phyloP scores from a whole-genome alignment of 1,140 invertebrate species.

The Zaprionus gabonicus region DNA sequence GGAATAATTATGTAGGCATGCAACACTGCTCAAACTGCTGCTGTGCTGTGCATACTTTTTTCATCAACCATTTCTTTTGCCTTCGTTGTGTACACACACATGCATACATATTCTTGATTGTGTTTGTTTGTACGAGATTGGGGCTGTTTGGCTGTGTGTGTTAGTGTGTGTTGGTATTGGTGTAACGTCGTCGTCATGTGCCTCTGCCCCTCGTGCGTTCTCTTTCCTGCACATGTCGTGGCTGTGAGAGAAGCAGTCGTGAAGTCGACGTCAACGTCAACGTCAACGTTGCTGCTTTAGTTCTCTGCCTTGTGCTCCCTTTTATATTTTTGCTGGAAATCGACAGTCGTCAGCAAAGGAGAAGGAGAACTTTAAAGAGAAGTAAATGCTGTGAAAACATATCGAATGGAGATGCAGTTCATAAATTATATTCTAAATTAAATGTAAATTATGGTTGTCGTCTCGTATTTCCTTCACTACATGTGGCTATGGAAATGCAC shows the following conservation, averaged over 20 bases:
- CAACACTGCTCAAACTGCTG: conserved; percentile 42
- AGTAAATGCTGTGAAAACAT: conserved; percentile 17
- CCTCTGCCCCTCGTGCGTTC: conserved; percentile 72
- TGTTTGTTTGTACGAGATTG: conserved; percentile 41
- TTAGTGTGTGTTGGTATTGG: conserved; percentile 36
- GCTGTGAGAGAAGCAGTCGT: conserved; percentile 13
- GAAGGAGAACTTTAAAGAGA: conserved; percentile 13
- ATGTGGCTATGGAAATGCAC: conserved; percentile 15
- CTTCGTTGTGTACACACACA: conserved; percentile 59
- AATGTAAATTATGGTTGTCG: background rate
- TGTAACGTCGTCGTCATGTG: conserved; percentile 76
- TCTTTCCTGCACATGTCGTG: conserved; percentile 61
- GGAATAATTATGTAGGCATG: conserved; percentile 39
- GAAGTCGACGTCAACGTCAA: conserved; percentile 31
- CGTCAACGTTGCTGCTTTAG: conserved; percentile 33
- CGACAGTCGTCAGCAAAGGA: conserved; percentile 37
- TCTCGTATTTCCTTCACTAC: background rate
- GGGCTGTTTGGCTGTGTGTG: conserved; percentile 39
- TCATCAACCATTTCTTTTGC: conserved; percentile 46
- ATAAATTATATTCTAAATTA: conserved; percentile 7
- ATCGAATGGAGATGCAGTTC: conserved; percentile 11
- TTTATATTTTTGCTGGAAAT: conserved; percentile 49
- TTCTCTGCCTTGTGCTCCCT: conserved; percentile 43
- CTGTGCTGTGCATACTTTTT: conserved; percentile 51
- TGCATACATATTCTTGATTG: conserved; percentile 45